Conservation (phyloP, 2,888 invertebrate genomes). For the Tridacna gigas region DNA sequence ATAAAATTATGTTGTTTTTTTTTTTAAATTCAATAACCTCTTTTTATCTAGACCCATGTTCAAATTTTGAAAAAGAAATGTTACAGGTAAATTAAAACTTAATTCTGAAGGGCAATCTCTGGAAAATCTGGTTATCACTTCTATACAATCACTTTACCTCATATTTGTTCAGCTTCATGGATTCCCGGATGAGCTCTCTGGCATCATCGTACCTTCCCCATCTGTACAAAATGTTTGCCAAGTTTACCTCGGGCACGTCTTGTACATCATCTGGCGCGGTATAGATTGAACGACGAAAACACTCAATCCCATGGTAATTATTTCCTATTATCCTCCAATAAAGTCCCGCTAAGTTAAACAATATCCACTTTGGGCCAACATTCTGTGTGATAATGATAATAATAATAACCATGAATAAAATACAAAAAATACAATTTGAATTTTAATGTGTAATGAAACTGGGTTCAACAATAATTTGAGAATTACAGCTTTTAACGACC, state of each 20-base stretch:
- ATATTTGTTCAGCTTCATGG: constrained; percentile 88
- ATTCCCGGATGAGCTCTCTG: constrained; percentile 88
- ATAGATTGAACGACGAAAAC: constrained; percentile 88
- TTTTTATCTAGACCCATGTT: too few relatives aligned
- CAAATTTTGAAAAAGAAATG: too few relatives aligned
- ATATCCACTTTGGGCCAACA: constrained; percentile 90
- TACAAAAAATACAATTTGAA: too few relatives aligned
- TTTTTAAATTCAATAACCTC: too few relatives aligned
- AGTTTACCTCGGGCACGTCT: constrained; percentile 90
- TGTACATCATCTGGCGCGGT: constrained; percentile 87
- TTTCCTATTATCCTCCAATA: constrained; percentile 92
- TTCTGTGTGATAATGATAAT: constrained; percentile 86
- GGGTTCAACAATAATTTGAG: too few relatives aligned
- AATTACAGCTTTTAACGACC: too few relatives aligned
- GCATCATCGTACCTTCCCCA: constrained; percentile 88
- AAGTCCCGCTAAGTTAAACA: constrained; percentile 90
- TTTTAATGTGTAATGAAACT: too few relatives aligned
- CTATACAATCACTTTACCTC: constrained; percentile 86
- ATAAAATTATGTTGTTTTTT: too few relatives aligned
- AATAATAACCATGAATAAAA: too few relatives aligned
- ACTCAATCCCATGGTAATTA: constrained; percentile 89
- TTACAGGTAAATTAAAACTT: background rate
- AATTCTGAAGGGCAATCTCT: background rate
- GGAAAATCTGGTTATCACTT: too few relatives aligned
- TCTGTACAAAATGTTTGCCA: constrained; percentile 89